phyloP scores from a whole-genome alignment of 2,888 invertebrate species.

The Galeruca laticollis region DNA sequence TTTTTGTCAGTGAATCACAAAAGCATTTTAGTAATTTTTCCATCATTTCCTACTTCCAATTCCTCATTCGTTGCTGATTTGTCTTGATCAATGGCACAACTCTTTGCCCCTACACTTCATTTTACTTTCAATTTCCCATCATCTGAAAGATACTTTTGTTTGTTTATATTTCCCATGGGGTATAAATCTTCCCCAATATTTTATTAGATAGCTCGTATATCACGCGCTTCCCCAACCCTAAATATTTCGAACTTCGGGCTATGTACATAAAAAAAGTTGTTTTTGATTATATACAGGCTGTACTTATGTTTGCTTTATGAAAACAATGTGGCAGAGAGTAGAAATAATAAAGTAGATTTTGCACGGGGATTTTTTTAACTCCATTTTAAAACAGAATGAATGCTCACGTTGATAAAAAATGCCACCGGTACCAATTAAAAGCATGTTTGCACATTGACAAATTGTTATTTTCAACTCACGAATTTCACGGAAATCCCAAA shows the following conservation, averaged over 20 bases:
- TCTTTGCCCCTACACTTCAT: constrained; percentile 7
- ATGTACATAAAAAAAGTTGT: constrained; percentile 29
- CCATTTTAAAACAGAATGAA: not conserved
- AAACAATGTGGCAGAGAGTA: constrained; percentile 30
- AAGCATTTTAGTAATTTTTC: not conserved
- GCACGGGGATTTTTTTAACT: not conserved
- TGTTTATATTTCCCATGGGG: constrained; percentile 42
- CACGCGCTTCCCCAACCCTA: constrained; percentile 8
- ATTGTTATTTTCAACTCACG: no score
- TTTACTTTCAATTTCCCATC: constrained; percentile 38
- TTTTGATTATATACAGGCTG: constrained; percentile 30
- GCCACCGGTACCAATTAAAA: no score
- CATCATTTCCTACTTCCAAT: not conserved
- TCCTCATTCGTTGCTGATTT: not conserved
- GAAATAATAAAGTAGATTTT: constrained; percentile 10
- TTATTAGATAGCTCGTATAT: constrained; percentile 36
- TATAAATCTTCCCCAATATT: constrained; percentile 37
- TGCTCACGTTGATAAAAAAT: no score
- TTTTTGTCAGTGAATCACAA: no score
- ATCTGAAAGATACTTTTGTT: constrained; percentile 39
- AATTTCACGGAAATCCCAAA: no score
- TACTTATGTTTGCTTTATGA: constrained; percentile 27
- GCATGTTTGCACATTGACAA: no score
- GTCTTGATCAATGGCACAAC: constrained; percentile 9
- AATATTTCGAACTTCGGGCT: constrained; percentile 20